These are phyloP conservation scores for Thunnus albacares DNA, from an alignment of 2,797 vertebrate genomes.

Conservation along the genomic window DNA sequence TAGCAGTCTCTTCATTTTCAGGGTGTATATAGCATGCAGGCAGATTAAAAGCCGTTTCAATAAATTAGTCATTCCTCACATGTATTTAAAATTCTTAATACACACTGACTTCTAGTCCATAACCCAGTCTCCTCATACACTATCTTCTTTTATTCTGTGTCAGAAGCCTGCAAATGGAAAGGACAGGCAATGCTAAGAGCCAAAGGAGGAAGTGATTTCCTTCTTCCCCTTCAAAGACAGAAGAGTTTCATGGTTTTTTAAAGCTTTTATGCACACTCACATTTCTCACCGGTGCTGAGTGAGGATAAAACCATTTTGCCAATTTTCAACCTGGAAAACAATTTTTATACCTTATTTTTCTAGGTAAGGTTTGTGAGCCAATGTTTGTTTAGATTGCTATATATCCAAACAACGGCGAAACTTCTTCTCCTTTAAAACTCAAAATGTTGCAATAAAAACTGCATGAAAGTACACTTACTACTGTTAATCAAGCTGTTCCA, in stretches of 20 bases:
- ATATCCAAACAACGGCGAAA: not conserved
- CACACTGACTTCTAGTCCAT: conserved; percentile 3
- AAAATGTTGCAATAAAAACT: not conserved
- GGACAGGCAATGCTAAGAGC: conserved; percentile 9
- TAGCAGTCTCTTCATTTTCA: conserved; percentile 26
- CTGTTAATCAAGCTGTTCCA: too few species aligned
- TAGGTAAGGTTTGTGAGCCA: not conserved
- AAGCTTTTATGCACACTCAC: conserved; percentile 11
- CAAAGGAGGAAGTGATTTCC: conserved; percentile 18
- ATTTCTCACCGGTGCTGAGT: conserved; percentile 15
- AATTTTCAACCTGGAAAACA: conserved; percentile 11
- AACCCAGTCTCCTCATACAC: not conserved
- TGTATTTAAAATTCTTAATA: conserved; percentile 33
- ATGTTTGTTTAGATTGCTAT: too few species aligned
- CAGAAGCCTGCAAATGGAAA: conserved; percentile 1
- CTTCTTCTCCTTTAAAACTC: not conserved
- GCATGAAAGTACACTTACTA: too few species aligned
- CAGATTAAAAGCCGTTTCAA: conserved; percentile 14
- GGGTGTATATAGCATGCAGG: conserved; percentile 15
- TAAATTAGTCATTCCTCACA: conserved; percentile 29
- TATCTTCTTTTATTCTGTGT: not conserved
- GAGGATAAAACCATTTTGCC: conserved; percentile 27
- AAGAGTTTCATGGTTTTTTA: conserved; percentile 34
- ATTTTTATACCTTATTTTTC: not conserved
- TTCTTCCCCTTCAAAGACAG: conserved; percentile 35